Conservation (phyloP, 2,888 invertebrate genomes). For the Alsophila aescularia region DNA sequence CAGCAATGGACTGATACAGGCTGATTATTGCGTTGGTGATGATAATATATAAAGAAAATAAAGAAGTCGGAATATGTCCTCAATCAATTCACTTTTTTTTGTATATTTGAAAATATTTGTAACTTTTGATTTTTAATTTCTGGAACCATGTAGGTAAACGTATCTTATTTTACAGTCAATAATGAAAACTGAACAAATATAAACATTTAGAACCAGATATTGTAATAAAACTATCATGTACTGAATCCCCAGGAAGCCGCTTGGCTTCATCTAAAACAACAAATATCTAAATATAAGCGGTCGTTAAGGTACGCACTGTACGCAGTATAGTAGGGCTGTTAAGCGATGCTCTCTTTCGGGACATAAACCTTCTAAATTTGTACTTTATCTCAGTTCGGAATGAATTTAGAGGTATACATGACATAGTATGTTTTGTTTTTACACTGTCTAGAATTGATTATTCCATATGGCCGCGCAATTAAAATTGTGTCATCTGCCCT, state of each 20-base stretch:
- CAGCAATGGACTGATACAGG: no score
- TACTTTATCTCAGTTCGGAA: no score
- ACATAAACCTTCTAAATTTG: no score
- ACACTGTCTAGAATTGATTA: no score
- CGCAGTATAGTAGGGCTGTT: background rate
- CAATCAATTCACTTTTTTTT: background rate
- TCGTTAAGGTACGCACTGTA: slow-evolving; percentile 13
- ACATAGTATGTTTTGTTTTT: no score
- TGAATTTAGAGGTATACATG: no score
- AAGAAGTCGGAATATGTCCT: no score
- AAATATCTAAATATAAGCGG: slow-evolving; percentile 16
- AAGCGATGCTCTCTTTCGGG: no score
- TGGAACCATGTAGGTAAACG: background rate
- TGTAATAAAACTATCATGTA: slow-evolving; percentile 8
- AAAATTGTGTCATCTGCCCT: no score
- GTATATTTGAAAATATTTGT: background rate
- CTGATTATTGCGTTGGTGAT: no score
- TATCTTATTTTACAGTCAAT: background rate
- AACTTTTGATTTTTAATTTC: background rate
- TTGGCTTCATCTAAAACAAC: slow-evolving; percentile 12
- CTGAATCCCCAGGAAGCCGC: slow-evolving; percentile 10
- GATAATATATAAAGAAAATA: no score
- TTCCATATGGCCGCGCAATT: no score
- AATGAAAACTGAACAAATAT: background rate
- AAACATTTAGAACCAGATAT: slow-evolving; percentile 2